Percentiles rank a stretch among this genome's conserved stretches.
Conservation (phyloP, 2,113 vertebrate genomes). For the Urocolius indicus region DNA sequence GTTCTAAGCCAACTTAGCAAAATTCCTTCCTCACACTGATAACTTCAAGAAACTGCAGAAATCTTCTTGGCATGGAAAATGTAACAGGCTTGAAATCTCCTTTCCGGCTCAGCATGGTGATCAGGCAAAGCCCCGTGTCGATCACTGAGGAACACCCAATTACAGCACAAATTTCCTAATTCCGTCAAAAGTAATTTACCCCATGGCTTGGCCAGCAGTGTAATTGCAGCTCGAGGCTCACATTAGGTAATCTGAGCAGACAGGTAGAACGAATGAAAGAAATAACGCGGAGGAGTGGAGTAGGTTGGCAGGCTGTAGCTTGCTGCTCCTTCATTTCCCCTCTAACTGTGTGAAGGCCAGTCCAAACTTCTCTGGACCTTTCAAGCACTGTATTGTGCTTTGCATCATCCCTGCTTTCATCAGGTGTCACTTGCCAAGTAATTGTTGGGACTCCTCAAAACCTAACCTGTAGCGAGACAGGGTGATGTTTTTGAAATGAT, state of each 20-base stretch:
- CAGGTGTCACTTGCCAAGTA: background rate
- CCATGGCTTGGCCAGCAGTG: background rate
- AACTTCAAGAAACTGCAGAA: background rate
- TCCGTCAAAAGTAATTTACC: background rate
- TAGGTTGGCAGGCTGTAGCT: background rate
- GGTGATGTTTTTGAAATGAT: too few relatives aligned
- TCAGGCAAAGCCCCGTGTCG: background rate
- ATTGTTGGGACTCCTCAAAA: background rate
- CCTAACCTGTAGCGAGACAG: background rate
- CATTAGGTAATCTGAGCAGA: slow-evolving; percentile 36
- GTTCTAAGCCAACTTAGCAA: background rate
- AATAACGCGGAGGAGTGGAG: background rate
- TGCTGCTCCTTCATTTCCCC: background rate
- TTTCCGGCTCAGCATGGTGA: background rate
- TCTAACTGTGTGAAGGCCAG: background rate
- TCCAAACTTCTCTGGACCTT: background rate
- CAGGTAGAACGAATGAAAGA: slow-evolving; percentile 50
- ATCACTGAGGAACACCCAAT: background rate
- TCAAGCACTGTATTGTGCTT: fast-evolving
- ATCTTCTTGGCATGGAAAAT: background rate
- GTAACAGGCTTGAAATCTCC: background rate
- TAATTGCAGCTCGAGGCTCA: background rate
- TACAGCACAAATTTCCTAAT: slow-evolving; percentile 18
- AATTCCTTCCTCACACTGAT: too few relatives aligned
- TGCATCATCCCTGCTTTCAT: background rate